A percentile compares a stretch with the other conserved stretches of the same genome.
Evolutionary conservation across 2,888 invertebrate genomes (phyloP).

Genomic region (Atrina japonica): DNA sequence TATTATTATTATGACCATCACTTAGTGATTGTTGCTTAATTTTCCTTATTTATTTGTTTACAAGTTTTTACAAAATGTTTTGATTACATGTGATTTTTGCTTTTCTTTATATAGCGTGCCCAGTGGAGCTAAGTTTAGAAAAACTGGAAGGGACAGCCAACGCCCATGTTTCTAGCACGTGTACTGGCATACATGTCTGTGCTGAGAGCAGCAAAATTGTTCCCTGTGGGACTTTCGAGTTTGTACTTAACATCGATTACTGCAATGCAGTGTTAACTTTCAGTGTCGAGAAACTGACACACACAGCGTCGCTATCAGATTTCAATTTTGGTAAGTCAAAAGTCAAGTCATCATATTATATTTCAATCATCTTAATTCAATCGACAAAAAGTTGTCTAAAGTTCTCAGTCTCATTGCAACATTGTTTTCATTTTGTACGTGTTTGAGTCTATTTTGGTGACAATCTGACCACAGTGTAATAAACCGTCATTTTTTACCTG

Average conservation of each 20-base stretch:
- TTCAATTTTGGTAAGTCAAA: constrained; percentile 45
- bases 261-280: constrained; percentile 43
- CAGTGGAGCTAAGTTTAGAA: constrained; percentile 8
- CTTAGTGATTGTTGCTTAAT: not conserved
- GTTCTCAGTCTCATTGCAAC: not conserved
- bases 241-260: constrained; percentile 38
- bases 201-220: constrained; percentile 36
- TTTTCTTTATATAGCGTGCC: constrained; percentile 9
- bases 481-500: too few relatives aligned
- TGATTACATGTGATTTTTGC: too few relatives aligned
- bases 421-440: not conserved
- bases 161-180: constrained; percentile 44
- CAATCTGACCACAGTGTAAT: too few relatives aligned
- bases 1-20: not conserved
- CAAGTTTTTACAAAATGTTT: too few relatives aligned
- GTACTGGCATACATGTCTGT: constrained; percentile 50
- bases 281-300: constrained; percentile 40
- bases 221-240: constrained; percentile 28
- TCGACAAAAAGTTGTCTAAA: too few relatives aligned
- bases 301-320: constrained; percentile 29
- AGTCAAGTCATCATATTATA: too few relatives aligned
- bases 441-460: not conserved
- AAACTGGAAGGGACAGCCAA: constrained; percentile 34
- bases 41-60: not conserved
- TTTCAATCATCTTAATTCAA: too few relatives aligned